Evolutionary conservation across 2,113 vertebrate genomes (phyloP), one percentile per base, ranked within the genome.

Genomic region (Pandion haliaetus): DNA sequence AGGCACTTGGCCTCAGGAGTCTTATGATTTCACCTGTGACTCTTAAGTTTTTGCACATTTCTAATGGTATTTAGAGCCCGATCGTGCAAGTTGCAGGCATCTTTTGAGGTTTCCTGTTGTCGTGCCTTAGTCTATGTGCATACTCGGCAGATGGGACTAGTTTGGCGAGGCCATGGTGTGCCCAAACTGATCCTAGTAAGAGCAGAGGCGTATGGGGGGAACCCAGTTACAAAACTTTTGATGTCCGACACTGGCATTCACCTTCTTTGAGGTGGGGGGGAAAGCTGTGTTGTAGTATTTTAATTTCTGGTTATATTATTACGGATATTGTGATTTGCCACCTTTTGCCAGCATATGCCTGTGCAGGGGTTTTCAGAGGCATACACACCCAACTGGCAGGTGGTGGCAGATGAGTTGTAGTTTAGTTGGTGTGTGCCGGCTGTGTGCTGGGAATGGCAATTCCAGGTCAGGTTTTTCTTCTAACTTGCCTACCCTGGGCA

Each of bases 401-500:
- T 4, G 15, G 57, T 69, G 80, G 79, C 2, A 1, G 55, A 16
- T 63, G 66, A 63, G 69, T 73, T 59, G 52, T 77, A 78, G 23
- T 88, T 20, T 82, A 78, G 19, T 34, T 18, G 44, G 16, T 54
- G 8, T 42, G 72, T 49, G 12, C 73, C 76, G 73, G n/a, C 55
- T 74, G 18, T 59, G 32, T 44, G 66, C 62, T 93, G 81, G 82
- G 63, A 88, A 61, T 59, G 77, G 52, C 61, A n/a, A 95, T 91
- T 98, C 96, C 96, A 96, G 95, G 82, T 88, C 63, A 26, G 36
- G 69, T 97, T 98, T 98, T 98, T 67, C 87, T 79, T 94, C 76
- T 88, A 71, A 69, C 91, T 85, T n/a, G 55, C 54, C 47, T 82
- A 31, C 52, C 49, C 80, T 88, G 70, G 66, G 73, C 83, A 66